Percentiles rank a stretch among this genome's conserved stretches.
Evolutionary conservation across 2,888 invertebrate species (phyloP).

Genomic region (Autographa pulchrina): DNA sequence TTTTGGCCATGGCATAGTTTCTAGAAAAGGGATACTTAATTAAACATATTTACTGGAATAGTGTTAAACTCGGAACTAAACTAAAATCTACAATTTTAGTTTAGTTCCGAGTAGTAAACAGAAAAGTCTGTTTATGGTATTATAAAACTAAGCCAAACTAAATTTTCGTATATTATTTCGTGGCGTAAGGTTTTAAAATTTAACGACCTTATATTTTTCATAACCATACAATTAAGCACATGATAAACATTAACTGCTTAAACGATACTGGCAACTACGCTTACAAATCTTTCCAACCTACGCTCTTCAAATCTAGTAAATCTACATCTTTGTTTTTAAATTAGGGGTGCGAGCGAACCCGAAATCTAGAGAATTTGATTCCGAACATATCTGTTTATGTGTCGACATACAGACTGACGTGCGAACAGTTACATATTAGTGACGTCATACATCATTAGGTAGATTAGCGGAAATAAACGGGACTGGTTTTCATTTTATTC

Average conservation of each 20-base stretch:
- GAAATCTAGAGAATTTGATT: conserved; percentile 74
- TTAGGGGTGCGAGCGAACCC: conserved; percentile 59
- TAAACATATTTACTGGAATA: not conserved
- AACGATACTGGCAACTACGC: not conserved
- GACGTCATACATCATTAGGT: conserved; percentile 46
- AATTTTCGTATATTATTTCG: not conserved
- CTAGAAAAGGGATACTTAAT: not conserved
- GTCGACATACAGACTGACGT: conserved; percentile 69
- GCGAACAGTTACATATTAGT: conserved; percentile 48
- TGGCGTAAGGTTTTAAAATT: not conserved
- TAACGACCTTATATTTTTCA: not conserved
- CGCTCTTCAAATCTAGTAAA: conserved; percentile 25
- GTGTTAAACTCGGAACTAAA: not conserved
- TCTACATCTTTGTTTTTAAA: conserved; percentile 51
- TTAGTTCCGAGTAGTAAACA: not conserved
- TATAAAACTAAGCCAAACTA: not conserved
- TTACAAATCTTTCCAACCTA: not conserved
- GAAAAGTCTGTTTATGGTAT: not conserved
- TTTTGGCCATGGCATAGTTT: not conserved
- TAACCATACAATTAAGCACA: no score
- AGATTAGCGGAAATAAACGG: conserved; percentile 12
- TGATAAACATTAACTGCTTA: not conserved
- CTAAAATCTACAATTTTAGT: no score
- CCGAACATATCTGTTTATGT: conserved; percentile 76
- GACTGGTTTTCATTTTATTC: not conserved